Conservation (phyloP, 2,797 vertebrate species). For the Epinephelus malabaricus region DNA sequence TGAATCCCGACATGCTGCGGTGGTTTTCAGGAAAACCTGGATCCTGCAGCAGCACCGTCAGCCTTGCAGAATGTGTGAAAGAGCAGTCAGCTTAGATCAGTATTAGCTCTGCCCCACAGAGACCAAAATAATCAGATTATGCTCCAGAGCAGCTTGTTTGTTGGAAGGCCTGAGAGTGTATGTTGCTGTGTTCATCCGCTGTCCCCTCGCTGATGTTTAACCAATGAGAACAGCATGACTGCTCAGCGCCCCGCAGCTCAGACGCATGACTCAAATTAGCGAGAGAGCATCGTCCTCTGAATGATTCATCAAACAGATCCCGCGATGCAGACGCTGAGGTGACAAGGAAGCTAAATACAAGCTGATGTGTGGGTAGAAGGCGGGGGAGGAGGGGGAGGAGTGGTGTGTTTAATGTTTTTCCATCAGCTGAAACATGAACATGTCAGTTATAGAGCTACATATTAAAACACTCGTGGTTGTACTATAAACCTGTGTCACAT, state of each 20-base stretch:
- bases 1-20: no score
- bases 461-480: background rate
- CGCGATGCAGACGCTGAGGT: background rate
- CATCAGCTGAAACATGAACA: background rate
- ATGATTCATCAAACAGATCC: conserved; percentile 61
- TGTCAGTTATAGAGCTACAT: background rate
- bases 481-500: background rate
- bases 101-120: conserved; percentile 12
- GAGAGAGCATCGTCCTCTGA: conserved; percentile 37
- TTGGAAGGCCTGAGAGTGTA: background rate
- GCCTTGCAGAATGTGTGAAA: conserved; percentile 31
- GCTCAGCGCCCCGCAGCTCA: conserved; percentile 24
- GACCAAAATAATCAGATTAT: conserved; percentile 40
- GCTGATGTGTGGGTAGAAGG: conserved; percentile 28
- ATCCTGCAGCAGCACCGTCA: conserved; percentile 1
- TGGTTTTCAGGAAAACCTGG: conserved; percentile 13
- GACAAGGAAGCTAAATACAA: conserved; percentile 10
- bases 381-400: background rate
- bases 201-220: conserved; percentile 48
- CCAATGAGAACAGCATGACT: conserved; percentile 60
- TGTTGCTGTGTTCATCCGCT: background rate
- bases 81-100: conserved; percentile 51
- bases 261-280: conserved; percentile 67
- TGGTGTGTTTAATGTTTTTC: background rate
- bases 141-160: conserved; percentile 47